Evolutionary conservation across 1,140 invertebrate species (phyloP).

Genomic region (Catajapyx aquilonaris): DNA sequence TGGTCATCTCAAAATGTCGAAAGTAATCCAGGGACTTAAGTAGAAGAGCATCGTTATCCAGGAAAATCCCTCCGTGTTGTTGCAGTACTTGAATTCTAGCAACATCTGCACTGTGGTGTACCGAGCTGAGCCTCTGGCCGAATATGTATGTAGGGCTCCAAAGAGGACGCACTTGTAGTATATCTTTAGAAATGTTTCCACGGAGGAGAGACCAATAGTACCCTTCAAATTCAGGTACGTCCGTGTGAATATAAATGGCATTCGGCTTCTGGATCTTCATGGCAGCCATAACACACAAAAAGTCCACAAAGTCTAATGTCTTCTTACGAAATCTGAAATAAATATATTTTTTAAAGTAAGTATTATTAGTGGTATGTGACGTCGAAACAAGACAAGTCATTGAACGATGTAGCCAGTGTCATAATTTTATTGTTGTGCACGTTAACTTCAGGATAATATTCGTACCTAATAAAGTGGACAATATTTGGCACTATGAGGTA

Average conservation of each 20-base stretch:
- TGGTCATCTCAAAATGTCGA: constrained; percentile 18
- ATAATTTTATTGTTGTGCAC: too few relatives aligned
- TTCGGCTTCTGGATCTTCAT: constrained; percentile 14
- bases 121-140: constrained; percentile 16
- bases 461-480: too few relatives aligned
- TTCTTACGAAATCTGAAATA: constrained; percentile 8
- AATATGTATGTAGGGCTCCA: constrained; percentile 14
- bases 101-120: constrained; percentile 21
- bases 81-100: constrained; percentile 17
- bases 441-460: too few relatives aligned
- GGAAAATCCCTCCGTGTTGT: constrained; percentile 20
- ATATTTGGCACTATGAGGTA: too few relatives aligned
- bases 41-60: constrained; percentile 21
- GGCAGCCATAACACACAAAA: constrained; percentile 12
- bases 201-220: constrained; percentile 10
- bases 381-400: too few relatives aligned
- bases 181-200: constrained; percentile 6
- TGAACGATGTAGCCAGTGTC: too few relatives aligned
- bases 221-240: constrained; percentile 11
- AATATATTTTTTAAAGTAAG: too few relatives aligned
- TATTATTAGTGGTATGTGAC: too few relatives aligned
- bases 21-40: constrained; percentile 19
- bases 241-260: constrained; percentile 14
- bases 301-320: constrained; percentile 9
- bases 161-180: constrained; percentile 8